Evolutionary conservation across 2,888 invertebrate genomes (phyloP).

Genomic region (Chaetogeoica ovagalla): DNA sequence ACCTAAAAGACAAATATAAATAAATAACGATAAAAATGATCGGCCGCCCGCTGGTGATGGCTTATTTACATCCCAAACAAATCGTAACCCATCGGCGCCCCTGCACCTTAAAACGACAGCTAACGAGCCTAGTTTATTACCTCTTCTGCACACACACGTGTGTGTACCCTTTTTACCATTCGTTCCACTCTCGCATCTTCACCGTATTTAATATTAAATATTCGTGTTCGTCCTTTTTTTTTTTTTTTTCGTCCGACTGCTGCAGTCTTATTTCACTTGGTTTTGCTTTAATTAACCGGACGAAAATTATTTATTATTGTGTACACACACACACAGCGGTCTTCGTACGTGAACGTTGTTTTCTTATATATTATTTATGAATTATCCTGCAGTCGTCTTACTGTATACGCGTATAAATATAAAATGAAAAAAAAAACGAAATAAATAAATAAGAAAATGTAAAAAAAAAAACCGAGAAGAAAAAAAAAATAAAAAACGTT

Average conservation of each 20-base stretch:
- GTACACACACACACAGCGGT: slow-evolving; percentile 48
- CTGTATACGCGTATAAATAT: neutral
- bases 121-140: slow-evolving; percentile 53
- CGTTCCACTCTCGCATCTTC: neutral
- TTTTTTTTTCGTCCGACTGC: slow-evolving; percentile 11
- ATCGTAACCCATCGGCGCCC: slow-evolving; percentile 53
- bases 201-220: neutral
- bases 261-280: slow-evolving; percentile 44
- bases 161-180: slow-evolving; percentile 17
- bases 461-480: neutral
- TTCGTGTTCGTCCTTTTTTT: slow-evolving; percentile 1
- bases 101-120: slow-evolving; percentile 49
- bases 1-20: slow-evolving; percentile 52
- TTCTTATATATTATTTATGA: slow-evolving; percentile 28
- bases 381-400: slow-evolving; percentile 24
- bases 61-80: slow-evolving; percentile 53
- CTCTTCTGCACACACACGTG: neutral
- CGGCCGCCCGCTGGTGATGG: slow-evolving; percentile 53
- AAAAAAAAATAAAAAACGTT: neutral
- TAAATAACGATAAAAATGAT: slow-evolving; percentile 53
- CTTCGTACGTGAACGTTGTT: slow-evolving; percentile 19
- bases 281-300: slow-evolving; percentile 51
- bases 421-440: neutral
- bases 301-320: slow-evolving; percentile 53
- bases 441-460: slow-evolving; percentile 24